Evolutionary conservation across 1,140 invertebrate genomes (phyloP), one percentile per base, ranked within the genome.

Genomic region (Paraescarpia echinospica): DNA sequence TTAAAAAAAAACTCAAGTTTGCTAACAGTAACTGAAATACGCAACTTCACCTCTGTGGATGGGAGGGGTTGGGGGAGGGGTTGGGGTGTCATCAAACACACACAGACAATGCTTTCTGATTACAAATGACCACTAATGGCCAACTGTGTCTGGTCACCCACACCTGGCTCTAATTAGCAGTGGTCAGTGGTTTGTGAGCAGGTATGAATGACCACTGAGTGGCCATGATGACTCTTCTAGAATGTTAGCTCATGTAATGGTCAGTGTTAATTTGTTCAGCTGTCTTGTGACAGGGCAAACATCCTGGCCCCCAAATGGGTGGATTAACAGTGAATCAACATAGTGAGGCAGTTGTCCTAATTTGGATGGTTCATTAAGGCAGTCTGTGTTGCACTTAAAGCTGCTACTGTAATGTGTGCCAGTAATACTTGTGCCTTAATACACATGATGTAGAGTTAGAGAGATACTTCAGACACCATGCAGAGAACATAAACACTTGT

Each of bases 221-320:
- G 59, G 22, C 59, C 41, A 41, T 77, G 59, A 77, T 77, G 14
- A 77, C 27, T 77, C 59, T 18, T 77, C 59, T 27, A 22, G 59
- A 0, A 77, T 77, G 27, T 77, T 77, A 77, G 59, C 59, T 77
- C 59, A 77, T 12, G 59, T 27, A 77, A 27, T 77, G 59, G 59
- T 1, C 59, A 77, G 59, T 77, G 59, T 77, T 77, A 77, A 77
- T 77, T 77, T 77, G 59, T 77, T 18, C 59, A 77, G 27, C 59
- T 14, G 59, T 77, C 59, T 77, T 77, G 59, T 77, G 59, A 77
- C 59, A 77, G 27, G 27, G 59, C 59, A 77, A 77, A 77, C 59
- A 77, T 77, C 59, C 59, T 77, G 59, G 59, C 59, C 59, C 59
- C 59, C 59, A 77, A 77, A 77, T 77, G 59, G 59, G 59, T 77